Conservation (phyloP, 2,113 vertebrate species). For the Microcebus murinus region DNA sequence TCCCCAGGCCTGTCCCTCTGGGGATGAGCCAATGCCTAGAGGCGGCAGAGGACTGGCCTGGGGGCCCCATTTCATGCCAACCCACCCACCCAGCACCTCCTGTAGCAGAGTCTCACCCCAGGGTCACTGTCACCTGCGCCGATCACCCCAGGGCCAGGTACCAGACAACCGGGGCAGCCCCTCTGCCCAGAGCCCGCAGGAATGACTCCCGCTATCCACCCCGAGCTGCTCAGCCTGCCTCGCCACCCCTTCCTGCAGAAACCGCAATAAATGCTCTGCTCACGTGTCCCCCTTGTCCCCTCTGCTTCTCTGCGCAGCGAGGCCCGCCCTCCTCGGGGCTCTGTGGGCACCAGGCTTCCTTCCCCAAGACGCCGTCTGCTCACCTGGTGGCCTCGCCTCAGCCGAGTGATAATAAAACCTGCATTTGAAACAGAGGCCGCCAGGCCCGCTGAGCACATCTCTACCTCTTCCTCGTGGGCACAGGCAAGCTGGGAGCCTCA, state of each 20-base stretch:
- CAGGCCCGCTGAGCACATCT: background rate
- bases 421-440: too few species aligned
- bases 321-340: background rate
- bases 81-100: background rate
- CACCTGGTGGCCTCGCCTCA: background rate
- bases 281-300: fast-evolving
- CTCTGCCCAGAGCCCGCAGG: fast-evolving
- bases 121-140: background rate
- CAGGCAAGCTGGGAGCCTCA: background rate
- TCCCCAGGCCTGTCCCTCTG: background rate
- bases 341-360: background rate
- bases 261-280: background rate
- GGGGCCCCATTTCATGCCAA: background rate
- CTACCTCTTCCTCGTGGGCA: background rate
- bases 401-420: background rate
- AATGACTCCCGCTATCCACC: fast-evolving
- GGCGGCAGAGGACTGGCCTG: background rate
- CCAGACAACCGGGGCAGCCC: background rate
- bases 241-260: background rate
- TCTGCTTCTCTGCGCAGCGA: fast-evolving
- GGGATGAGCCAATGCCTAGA: background rate
- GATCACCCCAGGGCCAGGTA: background rate
- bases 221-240: background rate
- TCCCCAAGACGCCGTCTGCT: background rate
- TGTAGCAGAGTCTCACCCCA: background rate